Evolutionary conservation across 2,888 invertebrate species (phyloP), one percentile per base, ranked within the genome.

Genomic region (Maniola hyperantus): DNA sequence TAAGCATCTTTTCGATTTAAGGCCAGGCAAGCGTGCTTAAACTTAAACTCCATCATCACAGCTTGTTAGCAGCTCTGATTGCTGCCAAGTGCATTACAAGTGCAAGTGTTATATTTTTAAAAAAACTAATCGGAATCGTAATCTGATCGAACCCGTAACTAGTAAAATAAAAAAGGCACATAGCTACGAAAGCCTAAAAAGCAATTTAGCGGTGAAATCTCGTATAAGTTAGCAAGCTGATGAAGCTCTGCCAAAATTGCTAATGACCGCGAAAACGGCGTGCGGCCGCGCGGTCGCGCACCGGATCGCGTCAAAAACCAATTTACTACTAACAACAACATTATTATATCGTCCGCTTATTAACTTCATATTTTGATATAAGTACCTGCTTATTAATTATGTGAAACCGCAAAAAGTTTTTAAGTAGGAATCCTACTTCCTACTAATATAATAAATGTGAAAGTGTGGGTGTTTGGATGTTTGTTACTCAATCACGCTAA

Each of bases 221-320:
- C 84, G 26, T 62, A 82, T 86, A 88, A 87, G 85, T 88, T 80
- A 78, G 77, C 76, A 76, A 76, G 76, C 78, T 79, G 78, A 79
- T 79, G 82, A 77, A 77, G 81, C 81, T 83, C 84, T 88, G 91
- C 91, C 91, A 91, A 91, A 89, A 89, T 84, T 85, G 90, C 84
- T 91, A 90, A 91, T 89, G 90, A 88, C 87, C 87, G 86, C 85
- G 86, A 83, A 77, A 76, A 82, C 79, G 79, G 80, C 79, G 81
- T 80, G 84, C 83, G 87, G 87, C 82, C 80, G 84, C 83, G 82
- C 83, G 85, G 87, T 83, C 79, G 84, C 83, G 81, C 81, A 79
- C 81, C 79, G 79, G 81, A 83, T 86, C 83, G 87, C 84, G 89
- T 90, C 89, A 89, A 89, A 89, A 63, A 63, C 46, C 63, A 63